Evolutionary conservation across 2,797 vertebrate species (phyloP).

Genomic region (Molossus alvarezi): DNA sequence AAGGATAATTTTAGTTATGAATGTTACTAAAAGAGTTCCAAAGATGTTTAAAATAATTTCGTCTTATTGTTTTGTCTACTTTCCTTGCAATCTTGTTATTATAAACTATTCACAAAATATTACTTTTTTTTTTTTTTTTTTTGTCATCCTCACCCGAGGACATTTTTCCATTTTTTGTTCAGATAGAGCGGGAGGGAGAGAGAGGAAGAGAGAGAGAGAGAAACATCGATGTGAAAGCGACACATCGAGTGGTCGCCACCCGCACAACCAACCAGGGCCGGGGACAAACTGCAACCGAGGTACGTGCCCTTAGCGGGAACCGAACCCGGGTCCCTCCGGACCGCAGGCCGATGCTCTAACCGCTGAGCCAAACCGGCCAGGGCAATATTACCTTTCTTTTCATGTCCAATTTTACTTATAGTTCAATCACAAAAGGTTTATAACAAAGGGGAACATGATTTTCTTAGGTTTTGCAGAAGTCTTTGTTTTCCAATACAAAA

Average conservation of each 20-base stretch:
- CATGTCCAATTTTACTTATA: background rate
- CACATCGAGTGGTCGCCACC: too few species aligned
- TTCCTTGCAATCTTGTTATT: background rate
- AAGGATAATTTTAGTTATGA: background rate
- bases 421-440: conserved; percentile 22
- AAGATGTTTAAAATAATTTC: conserved; percentile 48
- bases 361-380: too few species aligned
- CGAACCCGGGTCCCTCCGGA: too few species aligned
- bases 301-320: too few species aligned
- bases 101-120: conserved; percentile 20
- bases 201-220: too few species aligned
- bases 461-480: background rate
- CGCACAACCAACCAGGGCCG: too few species aligned
- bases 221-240: too few species aligned
- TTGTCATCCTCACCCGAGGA: too few species aligned
- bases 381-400: conserved; percentile 25
- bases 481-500: conserved; percentile 54
- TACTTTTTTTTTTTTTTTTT: conserved; percentile 46
- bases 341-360: too few species aligned
- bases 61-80: background rate
- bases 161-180: too few species aligned
- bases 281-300: too few species aligned
- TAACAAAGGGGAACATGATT: background rate
- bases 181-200: too few species aligned
- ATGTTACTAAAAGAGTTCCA: background rate